These are phyloP conservation scores for Dendropsophus ebraccatus DNA, from an alignment of 2,113 vertebrate species.

Conservation along the genomic window DNA sequence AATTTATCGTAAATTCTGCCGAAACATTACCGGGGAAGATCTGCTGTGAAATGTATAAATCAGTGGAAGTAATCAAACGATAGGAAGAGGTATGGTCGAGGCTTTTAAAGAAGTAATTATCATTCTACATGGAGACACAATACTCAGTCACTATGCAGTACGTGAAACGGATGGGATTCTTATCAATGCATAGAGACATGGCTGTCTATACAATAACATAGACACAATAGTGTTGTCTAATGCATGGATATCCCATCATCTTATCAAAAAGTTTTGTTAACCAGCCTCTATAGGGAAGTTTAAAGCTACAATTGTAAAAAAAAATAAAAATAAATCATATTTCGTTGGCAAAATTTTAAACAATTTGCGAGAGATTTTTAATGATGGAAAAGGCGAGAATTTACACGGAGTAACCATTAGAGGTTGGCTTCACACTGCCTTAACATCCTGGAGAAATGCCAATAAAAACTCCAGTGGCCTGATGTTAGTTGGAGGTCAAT, in stretches of 20 bases:
- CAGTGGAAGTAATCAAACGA: slow-evolving; percentile 52
- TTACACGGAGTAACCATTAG: too few species aligned
- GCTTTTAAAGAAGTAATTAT: slow-evolving; percentile 53
- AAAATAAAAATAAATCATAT: neutral
- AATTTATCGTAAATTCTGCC: slow-evolving; percentile 47
- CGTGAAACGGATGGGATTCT: slow-evolving; percentile 37
- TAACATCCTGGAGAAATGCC: too few species aligned
- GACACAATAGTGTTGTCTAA: neutral
- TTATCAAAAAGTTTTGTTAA: too few species aligned
- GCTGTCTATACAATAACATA: neutral
- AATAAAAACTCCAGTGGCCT: too few species aligned
- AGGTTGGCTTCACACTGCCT: too few species aligned
- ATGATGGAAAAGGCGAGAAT: too few species aligned
- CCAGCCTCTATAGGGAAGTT: too few species aligned
- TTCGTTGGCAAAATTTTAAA: too few species aligned
- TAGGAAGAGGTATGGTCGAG: slow-evolving; percentile 38
- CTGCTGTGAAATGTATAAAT: slow-evolving; percentile 36
- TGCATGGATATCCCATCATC: neutral
- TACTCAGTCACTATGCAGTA: slow-evolving; percentile 10
- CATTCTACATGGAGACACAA: slow-evolving; percentile 24
- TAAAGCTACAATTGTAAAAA: too few species aligned
- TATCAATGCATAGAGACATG: slow-evolving; percentile 23
- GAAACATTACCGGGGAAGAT: slow-evolving; percentile 10
- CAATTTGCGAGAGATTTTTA: too few species aligned
- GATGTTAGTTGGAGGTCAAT: too few species aligned